Percentiles rank a stretch among this genome's conserved stretches.
Conservation (phyloP, 2,113 vertebrate species). For the Hyperopisus bebe region DNA sequence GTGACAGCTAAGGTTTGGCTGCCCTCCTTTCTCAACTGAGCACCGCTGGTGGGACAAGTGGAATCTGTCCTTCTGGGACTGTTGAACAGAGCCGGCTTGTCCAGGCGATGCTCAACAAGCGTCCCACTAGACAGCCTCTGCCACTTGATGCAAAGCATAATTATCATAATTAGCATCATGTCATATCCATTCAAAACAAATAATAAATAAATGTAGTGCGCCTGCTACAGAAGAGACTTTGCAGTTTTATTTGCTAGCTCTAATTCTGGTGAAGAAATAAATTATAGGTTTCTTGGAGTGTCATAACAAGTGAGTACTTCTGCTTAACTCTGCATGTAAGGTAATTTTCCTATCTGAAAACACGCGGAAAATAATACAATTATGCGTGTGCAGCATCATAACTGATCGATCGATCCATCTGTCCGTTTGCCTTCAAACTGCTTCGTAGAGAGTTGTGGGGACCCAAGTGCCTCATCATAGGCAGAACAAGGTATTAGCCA, state of each 20-base stretch:
- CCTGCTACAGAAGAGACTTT: background rate
- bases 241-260: background rate
- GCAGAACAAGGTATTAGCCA: background rate
- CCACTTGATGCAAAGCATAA: constrained; percentile 1
- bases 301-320: background rate
- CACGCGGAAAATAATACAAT: background rate
- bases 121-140: background rate
- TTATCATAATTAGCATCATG: background rate
- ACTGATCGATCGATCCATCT: background rate
- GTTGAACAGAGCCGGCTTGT: background rate
- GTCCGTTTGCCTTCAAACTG: background rate
- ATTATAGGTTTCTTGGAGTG: background rate
- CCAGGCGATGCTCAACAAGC: background rate
- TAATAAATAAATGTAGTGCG: background rate
- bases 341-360: background rate
- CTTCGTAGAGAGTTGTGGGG: background rate
- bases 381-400: background rate
- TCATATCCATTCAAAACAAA: background rate
- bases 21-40: background rate
- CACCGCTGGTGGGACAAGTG: background rate
- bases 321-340: background rate
- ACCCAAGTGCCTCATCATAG: background rate
- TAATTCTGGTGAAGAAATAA: background rate
- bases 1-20: background rate
- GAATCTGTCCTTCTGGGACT: background rate